phyloP scores from a whole-genome alignment of 2,113 vertebrate genomes.

The Oryzias curvinotus region DNA sequence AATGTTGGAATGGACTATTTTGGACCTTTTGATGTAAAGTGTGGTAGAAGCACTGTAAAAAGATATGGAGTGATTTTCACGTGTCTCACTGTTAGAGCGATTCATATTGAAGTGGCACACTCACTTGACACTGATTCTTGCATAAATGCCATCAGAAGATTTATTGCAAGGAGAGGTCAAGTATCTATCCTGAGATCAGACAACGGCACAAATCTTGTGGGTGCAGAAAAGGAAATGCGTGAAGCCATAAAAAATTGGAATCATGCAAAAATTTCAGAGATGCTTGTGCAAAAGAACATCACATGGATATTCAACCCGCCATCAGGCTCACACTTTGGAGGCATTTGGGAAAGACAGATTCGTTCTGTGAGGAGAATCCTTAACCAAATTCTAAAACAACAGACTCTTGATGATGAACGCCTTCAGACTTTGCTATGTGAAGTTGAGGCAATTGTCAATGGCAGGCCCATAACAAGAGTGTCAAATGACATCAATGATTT shows the following conservation, averaged over 20 bases:
- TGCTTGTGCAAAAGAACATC: background rate
- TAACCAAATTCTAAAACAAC: background rate
- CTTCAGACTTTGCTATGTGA: slow-evolving; percentile 5
- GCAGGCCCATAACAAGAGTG: background rate
- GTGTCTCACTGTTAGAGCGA: background rate
- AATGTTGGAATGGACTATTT: background rate
- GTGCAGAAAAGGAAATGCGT: background rate
- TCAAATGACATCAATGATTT: background rate
- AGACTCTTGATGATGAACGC: background rate
- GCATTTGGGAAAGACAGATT: slow-evolving; percentile 1
- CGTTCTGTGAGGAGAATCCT: background rate
- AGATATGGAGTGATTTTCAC: background rate
- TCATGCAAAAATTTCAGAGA: background rate
- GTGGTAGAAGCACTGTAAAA: background rate
- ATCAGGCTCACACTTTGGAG: slow-evolving; percentile 2
- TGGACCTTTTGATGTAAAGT: background rate
- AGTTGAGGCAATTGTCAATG: background rate
- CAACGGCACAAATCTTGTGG: background rate
- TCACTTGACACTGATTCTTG: slow-evolving; percentile 1
- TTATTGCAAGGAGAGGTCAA: background rate
- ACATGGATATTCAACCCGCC: slow-evolving; percentile 1
- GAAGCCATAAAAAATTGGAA: background rate
- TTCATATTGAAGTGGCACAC: background rate
- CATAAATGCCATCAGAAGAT: slow-evolving; percentile 5
- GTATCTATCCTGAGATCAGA: background rate